phyloP scores from a whole-genome alignment of 2,888 invertebrate species.

The Alentia gelatinosa region DNA sequence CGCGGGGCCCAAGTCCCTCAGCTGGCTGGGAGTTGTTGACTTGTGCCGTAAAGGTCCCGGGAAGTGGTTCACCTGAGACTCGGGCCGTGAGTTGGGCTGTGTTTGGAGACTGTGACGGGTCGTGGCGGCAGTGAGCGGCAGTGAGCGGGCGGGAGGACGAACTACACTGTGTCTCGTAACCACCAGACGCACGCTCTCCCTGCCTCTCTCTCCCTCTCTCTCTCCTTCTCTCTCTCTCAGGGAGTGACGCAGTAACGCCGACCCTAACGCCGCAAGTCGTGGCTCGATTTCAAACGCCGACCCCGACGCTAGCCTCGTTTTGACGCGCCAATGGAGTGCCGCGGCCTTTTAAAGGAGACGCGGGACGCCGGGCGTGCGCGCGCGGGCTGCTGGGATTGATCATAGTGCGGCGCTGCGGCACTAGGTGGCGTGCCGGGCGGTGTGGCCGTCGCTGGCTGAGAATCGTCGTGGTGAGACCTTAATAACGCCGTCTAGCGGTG shows the following conservation, averaged over 20 bases:
- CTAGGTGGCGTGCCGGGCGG: slow-evolving; percentile 4
- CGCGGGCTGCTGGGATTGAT: background rate
- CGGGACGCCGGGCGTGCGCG: background rate
- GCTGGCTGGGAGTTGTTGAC: background rate
- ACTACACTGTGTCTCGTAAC: no score
- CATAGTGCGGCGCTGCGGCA: background rate
- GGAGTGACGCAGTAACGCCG: background rate
- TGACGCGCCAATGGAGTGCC: slow-evolving; percentile 17
- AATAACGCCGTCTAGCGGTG: background rate
- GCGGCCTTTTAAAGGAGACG: background rate
- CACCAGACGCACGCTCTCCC: no score
- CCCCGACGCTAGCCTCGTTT: background rate
- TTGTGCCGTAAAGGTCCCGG: background rate
- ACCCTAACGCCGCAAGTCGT: background rate
- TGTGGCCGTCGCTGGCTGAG: background rate
- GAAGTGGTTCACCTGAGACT: background rate
- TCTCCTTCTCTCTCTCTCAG: background rate
- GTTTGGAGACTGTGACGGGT: background rate
- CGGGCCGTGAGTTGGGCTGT: no score
- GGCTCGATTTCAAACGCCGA: background rate
- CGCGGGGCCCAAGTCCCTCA: background rate
- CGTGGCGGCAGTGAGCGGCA: background rate
- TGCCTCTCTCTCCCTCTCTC: no score
- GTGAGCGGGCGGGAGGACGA: background rate
- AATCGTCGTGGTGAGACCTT: background rate